Conservation (phyloP, 2,113 vertebrate genomes). For the Thomomys bottae region DNA sequence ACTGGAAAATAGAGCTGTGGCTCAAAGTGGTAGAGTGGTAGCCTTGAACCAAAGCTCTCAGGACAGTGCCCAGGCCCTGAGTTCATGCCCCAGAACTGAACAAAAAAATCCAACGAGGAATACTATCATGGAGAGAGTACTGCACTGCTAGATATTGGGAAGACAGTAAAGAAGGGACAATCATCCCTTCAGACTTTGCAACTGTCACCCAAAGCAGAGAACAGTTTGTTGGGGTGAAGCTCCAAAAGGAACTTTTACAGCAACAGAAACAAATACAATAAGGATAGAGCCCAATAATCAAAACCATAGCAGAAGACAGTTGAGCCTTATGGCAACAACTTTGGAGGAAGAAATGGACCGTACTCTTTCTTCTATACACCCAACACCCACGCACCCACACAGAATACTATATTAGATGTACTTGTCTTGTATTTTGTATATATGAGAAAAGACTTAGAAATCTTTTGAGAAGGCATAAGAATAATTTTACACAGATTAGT, state of each 20-base stretch:
- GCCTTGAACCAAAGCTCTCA: too few relatives aligned
- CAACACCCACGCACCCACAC: too few relatives aligned
- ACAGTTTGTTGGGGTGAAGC: background rate
- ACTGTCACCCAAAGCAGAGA: background rate
- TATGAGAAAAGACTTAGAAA: slow-evolving; percentile 1
- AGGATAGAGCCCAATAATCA: background rate
- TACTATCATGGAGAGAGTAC: background rate
- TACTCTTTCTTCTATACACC: too few relatives aligned
- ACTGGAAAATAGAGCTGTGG: too few relatives aligned
- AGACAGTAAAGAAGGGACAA: background rate
- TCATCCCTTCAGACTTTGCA: background rate
- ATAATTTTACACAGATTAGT: slow-evolving; percentile 40
- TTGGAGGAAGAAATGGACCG: background rate
- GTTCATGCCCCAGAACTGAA: too few relatives aligned
- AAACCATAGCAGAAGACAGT: background rate
- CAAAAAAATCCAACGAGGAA: too few relatives aligned
- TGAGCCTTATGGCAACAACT: background rate
- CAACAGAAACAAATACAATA: background rate
- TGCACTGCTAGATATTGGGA: background rate
- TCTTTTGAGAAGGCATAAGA: slow-evolving; percentile 35
- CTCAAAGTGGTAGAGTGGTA: too few relatives aligned
- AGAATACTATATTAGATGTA: background rate
- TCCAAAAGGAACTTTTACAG: background rate
- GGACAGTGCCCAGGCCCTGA: too few relatives aligned
- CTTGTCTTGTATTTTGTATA: background rate